These are phyloP conservation scores for Hemibagrus guttatus DNA, from an alignment of 2,797 vertebrate species.

Conservation along the genomic window DNA sequence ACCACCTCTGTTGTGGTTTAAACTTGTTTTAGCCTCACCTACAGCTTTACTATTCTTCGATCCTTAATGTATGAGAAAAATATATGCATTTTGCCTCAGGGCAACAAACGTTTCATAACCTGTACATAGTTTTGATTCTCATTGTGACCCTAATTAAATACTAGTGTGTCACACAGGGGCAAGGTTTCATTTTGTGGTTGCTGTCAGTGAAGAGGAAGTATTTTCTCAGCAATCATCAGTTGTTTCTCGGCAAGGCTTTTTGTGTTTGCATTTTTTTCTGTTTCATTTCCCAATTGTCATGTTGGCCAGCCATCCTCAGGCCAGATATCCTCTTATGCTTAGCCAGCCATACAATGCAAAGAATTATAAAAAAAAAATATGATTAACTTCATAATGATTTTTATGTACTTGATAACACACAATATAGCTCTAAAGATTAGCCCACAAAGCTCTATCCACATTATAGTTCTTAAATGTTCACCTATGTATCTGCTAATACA, in stretches of 20 bases:
- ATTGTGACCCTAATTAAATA: not conserved
- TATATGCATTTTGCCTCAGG: not conserved
- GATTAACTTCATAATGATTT: not conserved
- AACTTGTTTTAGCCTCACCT: not conserved
- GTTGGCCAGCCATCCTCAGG: not conserved
- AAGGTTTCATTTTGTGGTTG: conserved; percentile 38
- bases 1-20: conserved; percentile 7
- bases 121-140: not conserved
- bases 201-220: conserved; percentile 56
- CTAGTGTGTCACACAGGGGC: conserved; percentile 17
- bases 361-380: conserved; percentile 46
- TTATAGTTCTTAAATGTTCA: not conserved
- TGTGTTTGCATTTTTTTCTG: conserved; percentile 19
- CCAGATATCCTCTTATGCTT: not conserved
- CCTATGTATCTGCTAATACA: not conserved
- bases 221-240: conserved; percentile 49
- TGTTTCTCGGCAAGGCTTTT: conserved; percentile 59
- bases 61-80: not conserved
- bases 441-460: not conserved
- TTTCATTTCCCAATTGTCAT: conserved; percentile 60
- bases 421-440: not conserved
- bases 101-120: not conserved
- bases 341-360: conserved; percentile 27
- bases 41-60: not conserved
- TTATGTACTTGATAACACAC: not conserved